These are phyloP conservation scores for Dinoponera quadriceps DNA, from an alignment of 1,140 invertebrate species.

Conservation along the genomic window DNA sequence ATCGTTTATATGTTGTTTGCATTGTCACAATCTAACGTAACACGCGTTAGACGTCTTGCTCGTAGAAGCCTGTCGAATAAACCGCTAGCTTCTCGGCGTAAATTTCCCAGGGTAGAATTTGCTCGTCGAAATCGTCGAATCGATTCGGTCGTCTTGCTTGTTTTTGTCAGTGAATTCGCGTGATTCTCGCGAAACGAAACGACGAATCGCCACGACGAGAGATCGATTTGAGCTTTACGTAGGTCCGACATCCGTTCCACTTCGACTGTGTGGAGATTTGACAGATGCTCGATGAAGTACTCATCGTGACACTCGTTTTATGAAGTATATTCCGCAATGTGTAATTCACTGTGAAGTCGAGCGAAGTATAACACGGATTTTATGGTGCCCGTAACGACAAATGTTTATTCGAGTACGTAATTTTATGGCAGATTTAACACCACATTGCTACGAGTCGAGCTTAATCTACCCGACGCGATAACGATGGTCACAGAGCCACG, in stretches of 20 bases:
- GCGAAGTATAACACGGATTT: conserved; percentile 7
- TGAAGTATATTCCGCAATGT: conserved; percentile 4
- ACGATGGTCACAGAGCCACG: background rate
- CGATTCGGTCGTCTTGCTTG: background rate
- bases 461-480: conserved; percentile 26
- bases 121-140: background rate
- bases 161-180: background rate
- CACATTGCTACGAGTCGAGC: background rate
- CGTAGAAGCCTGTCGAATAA: conserved; percentile 19
- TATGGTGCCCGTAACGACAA: background rate
- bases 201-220: background rate
- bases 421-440: conserved; percentile 25
- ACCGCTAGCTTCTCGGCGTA: background rate
- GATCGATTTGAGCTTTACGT: background rate
- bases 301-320: background rate
- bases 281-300: background rate
- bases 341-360: background rate
- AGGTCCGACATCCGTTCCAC: background rate
- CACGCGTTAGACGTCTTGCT: background rate
- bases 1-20: conserved; percentile 4
- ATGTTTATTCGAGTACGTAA: conserved; percentile 34
- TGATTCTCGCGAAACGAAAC: background rate
- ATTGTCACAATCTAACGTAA: conserved; percentile 10
- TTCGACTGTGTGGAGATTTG: background rate
- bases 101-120: background rate